Conservation (phyloP, 2,888 invertebrate genomes). For the Melanostoma scalare region DNA sequence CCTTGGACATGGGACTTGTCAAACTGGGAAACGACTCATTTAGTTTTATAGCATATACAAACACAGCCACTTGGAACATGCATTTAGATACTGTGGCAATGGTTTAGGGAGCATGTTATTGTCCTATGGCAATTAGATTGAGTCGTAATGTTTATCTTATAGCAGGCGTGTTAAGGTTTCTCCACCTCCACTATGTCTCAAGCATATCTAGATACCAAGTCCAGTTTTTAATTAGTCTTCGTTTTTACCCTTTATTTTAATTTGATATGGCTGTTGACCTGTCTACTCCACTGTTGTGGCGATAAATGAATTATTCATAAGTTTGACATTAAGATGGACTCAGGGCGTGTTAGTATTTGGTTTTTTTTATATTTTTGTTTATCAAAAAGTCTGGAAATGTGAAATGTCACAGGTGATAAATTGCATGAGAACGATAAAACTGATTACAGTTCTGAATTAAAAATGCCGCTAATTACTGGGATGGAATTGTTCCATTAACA, state of each 20-base stretch:
- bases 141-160: slow-evolving; percentile 12
- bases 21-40: slow-evolving; percentile 65
- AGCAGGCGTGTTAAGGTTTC: too few species aligned
- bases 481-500: slow-evolving; percentile 64
- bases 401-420: slow-evolving; percentile 64
- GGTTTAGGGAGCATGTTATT: slow-evolving; percentile 2
- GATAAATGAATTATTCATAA: slow-evolving; percentile 56
- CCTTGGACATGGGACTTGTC: slow-evolving; percentile 49
- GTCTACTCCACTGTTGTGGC: slow-evolving; percentile 5
- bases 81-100: slow-evolving; percentile 57
- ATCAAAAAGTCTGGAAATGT: slow-evolving; percentile 45
- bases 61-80: slow-evolving; percentile 60
- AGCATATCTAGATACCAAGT: slow-evolving; percentile 5
- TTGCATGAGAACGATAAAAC: slow-evolving; percentile 29
- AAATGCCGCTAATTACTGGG: slow-evolving; percentile 56
- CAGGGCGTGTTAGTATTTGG: slow-evolving; percentile 15
- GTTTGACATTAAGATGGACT: slow-evolving; percentile 34
- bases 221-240: slow-evolving; percentile 54
- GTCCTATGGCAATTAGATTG: slow-evolving; percentile 1
- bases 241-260: slow-evolving; percentile 1
- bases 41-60: slow-evolving; percentile 58
- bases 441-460: slow-evolving; percentile 32
- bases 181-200: slow-evolving; percentile 5
- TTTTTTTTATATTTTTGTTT: not conserved
- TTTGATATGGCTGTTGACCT: not conserved